These are phyloP conservation scores for Urocyon cinereoargenteus DNA, from an alignment of 2,797 vertebrate genomes.

Conservation along the genomic window DNA sequence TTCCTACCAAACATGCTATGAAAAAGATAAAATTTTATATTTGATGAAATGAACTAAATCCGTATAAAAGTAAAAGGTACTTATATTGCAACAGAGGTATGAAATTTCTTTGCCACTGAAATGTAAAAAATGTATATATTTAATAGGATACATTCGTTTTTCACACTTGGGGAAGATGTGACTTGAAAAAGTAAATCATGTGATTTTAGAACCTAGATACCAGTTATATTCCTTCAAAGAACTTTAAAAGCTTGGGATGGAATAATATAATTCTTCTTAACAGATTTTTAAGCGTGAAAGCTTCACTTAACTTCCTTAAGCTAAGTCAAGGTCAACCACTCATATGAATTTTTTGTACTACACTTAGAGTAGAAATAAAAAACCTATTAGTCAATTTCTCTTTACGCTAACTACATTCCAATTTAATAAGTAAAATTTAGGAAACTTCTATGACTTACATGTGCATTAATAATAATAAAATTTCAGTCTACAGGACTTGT, in stretches of 20 bases:
- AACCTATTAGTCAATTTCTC: neutral
- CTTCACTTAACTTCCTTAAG: neutral
- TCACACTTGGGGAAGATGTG: neutral
- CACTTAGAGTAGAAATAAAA: neutral
- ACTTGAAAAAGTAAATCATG: neutral
- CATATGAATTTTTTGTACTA: neutral
- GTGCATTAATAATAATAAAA: neutral
- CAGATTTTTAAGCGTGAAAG: neutral
- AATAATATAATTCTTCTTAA: neutral
- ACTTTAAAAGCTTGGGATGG: neutral
- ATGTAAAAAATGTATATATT: neutral
- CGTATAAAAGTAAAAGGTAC: neutral
- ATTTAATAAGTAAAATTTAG: neutral
- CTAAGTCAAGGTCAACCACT: neutral
- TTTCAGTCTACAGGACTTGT: neutral
- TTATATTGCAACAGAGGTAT: neutral
- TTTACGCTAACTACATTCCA: neutral
- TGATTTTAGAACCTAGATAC: neutral
- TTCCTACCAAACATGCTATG: neutral
- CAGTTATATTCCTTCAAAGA: neutral
- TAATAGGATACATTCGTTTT: neutral
- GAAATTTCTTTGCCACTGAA: neutral
- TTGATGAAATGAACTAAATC: neutral
- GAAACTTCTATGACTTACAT: neutral
- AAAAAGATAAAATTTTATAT: neutral